phyloP scores from a whole-genome alignment of 2,888 invertebrate genomes.

The Phrixothrix hirtus region DNA sequence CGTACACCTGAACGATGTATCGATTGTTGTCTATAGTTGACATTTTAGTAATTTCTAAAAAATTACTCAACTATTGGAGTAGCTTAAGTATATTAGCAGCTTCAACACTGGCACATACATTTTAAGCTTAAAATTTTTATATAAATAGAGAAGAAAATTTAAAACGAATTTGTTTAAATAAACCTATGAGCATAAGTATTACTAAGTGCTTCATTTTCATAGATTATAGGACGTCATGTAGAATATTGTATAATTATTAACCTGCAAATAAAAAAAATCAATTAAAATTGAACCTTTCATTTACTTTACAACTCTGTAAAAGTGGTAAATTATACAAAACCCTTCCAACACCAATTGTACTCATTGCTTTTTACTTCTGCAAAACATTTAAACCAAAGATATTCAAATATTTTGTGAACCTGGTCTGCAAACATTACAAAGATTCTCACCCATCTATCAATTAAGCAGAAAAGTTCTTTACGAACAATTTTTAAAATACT shows the following conservation, averaged over 20 bases:
- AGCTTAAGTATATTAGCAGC: slow-evolving; percentile 8
- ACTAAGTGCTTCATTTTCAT: slow-evolving; percentile 26
- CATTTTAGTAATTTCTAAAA: slow-evolving; percentile 59
- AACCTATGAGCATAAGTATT: slow-evolving; percentile 18
- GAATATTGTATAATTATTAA: slow-evolving; percentile 11
- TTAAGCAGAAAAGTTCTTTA: no score
- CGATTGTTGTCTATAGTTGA: slow-evolving; percentile 66
- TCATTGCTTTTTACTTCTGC: no score
- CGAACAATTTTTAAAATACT: no score
- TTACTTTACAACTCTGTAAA: no score
- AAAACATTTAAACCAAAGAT: no score
- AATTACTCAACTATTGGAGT: slow-evolving; percentile 4
- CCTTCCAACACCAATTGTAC: no score
- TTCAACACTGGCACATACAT: slow-evolving; percentile 18
- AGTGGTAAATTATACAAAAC: neutral
- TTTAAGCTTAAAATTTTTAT: slow-evolving; percentile 20
- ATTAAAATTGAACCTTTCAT: no score
- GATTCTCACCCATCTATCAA: no score
- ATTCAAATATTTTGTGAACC: no score
- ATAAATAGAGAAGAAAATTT: slow-evolving; percentile 16
- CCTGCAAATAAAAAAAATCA: slow-evolving; percentile 10
- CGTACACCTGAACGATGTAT: slow-evolving; percentile 83
- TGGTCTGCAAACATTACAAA: no score
- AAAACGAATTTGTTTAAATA: slow-evolving; percentile 23
- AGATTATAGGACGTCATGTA: slow-evolving; percentile 21